phyloP scores from a whole-genome alignment of 2,797 vertebrate genomes.

The Gymnothorax reevesii region DNA sequence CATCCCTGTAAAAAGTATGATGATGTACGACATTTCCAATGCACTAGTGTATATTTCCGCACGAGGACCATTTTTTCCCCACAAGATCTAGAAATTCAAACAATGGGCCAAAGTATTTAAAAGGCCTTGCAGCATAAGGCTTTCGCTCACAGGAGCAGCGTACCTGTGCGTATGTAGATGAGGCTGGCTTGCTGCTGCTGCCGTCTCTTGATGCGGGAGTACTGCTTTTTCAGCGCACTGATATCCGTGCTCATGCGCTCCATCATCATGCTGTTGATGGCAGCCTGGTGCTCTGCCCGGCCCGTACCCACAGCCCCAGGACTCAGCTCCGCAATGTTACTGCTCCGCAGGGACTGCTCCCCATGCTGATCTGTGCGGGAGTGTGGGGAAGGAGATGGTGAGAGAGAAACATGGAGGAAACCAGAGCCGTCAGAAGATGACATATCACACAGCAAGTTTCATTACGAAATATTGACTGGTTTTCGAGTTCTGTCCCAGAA shows the following conservation, averaged over 20 bases:
- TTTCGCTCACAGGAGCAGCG: background rate
- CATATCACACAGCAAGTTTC: background rate
- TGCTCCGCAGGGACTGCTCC: conserved; percentile 75
- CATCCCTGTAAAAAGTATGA: background rate
- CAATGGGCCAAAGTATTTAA: background rate
- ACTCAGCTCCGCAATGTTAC: conserved; percentile 91
- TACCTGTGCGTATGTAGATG: conserved; percentile 93
- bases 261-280: conserved; percentile 99
- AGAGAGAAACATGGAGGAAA: background rate
- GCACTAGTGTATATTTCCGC: background rate
- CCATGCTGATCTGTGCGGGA: conserved; percentile 75
- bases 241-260: conserved; percentile 98
- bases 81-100: background rate
- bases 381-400: background rate
- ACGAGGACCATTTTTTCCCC: background rate
- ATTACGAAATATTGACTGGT: too few species aligned
- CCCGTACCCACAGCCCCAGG: conserved; percentile 90
- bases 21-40: background rate
- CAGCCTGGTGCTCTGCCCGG: conserved; percentile 86
- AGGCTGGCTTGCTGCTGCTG: conserved; percentile 93
- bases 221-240: conserved; percentile 89
- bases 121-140: background rate
- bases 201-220: conserved; percentile 88
- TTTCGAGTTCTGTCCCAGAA: too few species aligned
- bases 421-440: too few species aligned